Percentiles rank a stretch among this genome's conserved stretches.
These are phyloP conservation scores for Ceramica pisi DNA, from an alignment of 2,888 invertebrate species.

Conservation along the genomic window DNA sequence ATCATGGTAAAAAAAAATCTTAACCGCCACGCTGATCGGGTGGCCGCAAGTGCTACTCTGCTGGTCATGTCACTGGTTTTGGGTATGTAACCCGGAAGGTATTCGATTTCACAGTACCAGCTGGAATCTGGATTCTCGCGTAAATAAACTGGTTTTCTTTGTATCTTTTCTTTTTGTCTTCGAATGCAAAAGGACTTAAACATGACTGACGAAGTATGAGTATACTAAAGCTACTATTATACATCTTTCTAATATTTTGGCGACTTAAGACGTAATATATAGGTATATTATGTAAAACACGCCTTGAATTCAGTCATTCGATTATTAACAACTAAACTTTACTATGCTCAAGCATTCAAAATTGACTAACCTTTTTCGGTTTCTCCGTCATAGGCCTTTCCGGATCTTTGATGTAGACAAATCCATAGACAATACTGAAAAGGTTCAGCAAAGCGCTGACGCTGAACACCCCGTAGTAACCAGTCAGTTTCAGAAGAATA, in stretches of 20 bases:
- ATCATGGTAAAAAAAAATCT: no score
- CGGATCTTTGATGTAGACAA: conserved; percentile 83
- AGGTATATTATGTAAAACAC: not conserved
- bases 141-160: no score
- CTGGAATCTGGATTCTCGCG: no score
- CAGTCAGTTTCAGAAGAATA: conserved; percentile 81
- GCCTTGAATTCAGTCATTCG: not conserved
- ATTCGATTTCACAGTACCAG: not conserved
- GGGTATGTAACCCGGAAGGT: not conserved
- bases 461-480: conserved; percentile 89
- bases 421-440: conserved; percentile 85
- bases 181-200: no score
- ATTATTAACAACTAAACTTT: not conserved
- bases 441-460: conserved; percentile 83
- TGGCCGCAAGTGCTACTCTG: no score
- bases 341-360: not conserved
- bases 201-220: no score
- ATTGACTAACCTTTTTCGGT: conserved; percentile 68
- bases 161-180: no score
- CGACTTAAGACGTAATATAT: no score
- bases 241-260: no score
- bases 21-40: no score
- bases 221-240: no score
- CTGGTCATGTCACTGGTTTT: no score
- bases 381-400: conserved; percentile 71